A percentile compares a stretch with the other conserved stretches of the same genome.
Evolutionary conservation across 2,113 vertebrate genomes (phyloP).

Genomic region (Penelope pileata): DNA sequence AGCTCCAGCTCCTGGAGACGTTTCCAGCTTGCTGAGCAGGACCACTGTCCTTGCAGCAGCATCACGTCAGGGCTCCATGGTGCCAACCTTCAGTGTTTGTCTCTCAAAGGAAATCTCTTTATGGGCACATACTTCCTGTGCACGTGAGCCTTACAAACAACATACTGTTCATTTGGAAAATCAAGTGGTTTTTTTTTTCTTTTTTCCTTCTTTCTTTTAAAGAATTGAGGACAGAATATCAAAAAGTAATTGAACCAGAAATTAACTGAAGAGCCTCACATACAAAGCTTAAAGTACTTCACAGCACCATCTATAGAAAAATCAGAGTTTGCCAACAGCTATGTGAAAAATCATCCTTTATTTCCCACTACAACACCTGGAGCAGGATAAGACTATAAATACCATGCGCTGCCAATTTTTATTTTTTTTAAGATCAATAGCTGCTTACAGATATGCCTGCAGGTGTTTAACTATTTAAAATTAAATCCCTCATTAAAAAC

Average conservation of each 20-base stretch:
- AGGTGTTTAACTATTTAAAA: conserved; percentile 16
- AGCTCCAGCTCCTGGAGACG: background rate
- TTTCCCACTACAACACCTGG: background rate
- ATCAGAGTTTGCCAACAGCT: background rate
- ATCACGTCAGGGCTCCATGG: rapidly evolving
- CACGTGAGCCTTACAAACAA: background rate
- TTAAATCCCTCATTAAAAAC: background rate
- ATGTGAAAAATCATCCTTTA: background rate
- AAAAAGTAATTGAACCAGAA: background rate
- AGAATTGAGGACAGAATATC: background rate
- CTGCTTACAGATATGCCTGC: background rate
- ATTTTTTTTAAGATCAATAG: background rate
- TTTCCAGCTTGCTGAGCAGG: background rate
- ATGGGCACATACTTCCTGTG: background rate
- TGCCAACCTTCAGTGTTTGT: background rate
- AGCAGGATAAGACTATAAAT: background rate
- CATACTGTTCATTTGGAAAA: background rate
- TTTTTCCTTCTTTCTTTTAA: rapidly evolving
- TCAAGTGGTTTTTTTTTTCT: rapidly evolving
- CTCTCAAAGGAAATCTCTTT: background rate
- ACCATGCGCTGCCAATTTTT: background rate
- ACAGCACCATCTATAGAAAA: background rate
- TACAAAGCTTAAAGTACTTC: background rate
- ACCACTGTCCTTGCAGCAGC: background rate
- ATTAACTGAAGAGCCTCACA: background rate